Evolutionary conservation across 1,140 invertebrate genomes (phyloP), one percentile per base, ranked within the genome.

Genomic region (Ips nitidus): DNA sequence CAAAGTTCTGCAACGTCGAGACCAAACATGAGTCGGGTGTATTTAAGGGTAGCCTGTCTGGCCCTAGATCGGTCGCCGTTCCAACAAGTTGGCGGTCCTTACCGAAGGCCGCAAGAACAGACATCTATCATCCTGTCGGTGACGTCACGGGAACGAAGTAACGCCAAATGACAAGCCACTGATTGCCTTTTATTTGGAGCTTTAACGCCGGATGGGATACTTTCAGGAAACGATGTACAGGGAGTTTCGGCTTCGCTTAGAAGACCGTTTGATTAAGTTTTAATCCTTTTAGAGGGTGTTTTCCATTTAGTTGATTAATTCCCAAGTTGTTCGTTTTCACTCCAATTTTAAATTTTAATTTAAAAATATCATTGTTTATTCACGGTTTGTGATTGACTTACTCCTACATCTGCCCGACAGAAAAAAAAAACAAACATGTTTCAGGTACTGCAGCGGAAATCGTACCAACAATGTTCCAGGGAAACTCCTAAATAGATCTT

Each of bases 161-260:
- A 77, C 75, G 75, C 73, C 66, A 75, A 73, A 74, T 79, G 78
- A 78, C 78, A 79, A 76, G 74, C 75, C 78, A 77, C 75, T 79
- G 78, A 79, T 79, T 79, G 78, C 76, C 75, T 78, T 75, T 79
- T 79, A 79, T 77, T 77, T 74, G 76, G 66, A 62, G 67, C 59
- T 69, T 69, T 72, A 72, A 63, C 39, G 41, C 57, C 43, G 58
- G 57, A 68, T 68, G 66, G 53, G 45, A 61, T 68, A 68, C 57
- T 60, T 66, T 59, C n/a, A 7, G 52, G 56, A 65, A 65, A 65
- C 37, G 50, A 55, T 58, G 42, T 58, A 66, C 56, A 66, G 52
- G 42, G 41, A 45, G 58, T 42, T 36, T 45, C 56, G 37, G 6
- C 37, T 39, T 37, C n/a, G 36, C 53, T 37, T 37, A 6, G 53